Evolutionary conservation across 1,140 invertebrate species (phyloP).

Genomic region (Uloborus diversus): DNA sequence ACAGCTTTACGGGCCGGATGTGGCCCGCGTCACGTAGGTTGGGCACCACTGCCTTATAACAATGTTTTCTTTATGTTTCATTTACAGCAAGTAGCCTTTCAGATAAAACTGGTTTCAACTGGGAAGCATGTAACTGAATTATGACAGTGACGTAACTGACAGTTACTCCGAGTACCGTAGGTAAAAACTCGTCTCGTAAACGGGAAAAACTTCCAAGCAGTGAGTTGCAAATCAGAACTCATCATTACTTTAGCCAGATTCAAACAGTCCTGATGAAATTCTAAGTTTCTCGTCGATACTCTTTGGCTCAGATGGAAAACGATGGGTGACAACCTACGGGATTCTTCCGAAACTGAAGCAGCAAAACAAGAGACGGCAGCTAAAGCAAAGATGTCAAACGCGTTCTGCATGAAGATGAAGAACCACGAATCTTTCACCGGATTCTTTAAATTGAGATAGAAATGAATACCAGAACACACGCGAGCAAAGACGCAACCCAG

Average conservation of each 20-base stretch:
- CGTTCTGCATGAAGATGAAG: slow-evolving; percentile 14
- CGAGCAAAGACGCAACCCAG: slow-evolving; percentile 17
- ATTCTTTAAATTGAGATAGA: slow-evolving; percentile 27
- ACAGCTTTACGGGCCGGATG: too few species aligned
- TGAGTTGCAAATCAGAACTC: slow-evolving; percentile 16
- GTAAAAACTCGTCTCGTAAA: slow-evolving; percentile 15
- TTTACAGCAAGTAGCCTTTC: too few species aligned
- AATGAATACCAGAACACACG: slow-evolving; percentile 37
- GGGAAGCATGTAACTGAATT: slow-evolving; percentile 42
- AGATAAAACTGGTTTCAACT: too few species aligned
- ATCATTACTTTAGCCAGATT: slow-evolving; percentile 10
- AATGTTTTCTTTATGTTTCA: too few species aligned
- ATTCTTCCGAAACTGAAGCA: slow-evolving; percentile 14
- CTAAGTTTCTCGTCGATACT: neutral
- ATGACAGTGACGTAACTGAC: slow-evolving; percentile 38
- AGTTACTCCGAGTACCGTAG: slow-evolving; percentile 27
- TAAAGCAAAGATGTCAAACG: slow-evolving; percentile 27
- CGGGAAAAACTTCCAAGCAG: slow-evolving; percentile 39
- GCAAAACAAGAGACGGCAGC: slow-evolving; percentile 8
- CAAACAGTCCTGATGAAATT: slow-evolving; percentile 8
- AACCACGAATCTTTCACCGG: slow-evolving; percentile 1
- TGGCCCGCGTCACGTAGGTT: too few species aligned
- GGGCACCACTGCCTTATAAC: too few species aligned
- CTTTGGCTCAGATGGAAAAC: neutral
- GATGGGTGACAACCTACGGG: neutral